phyloP scores from a whole-genome alignment of 2,113 vertebrate species.

The Ia io region DNA sequence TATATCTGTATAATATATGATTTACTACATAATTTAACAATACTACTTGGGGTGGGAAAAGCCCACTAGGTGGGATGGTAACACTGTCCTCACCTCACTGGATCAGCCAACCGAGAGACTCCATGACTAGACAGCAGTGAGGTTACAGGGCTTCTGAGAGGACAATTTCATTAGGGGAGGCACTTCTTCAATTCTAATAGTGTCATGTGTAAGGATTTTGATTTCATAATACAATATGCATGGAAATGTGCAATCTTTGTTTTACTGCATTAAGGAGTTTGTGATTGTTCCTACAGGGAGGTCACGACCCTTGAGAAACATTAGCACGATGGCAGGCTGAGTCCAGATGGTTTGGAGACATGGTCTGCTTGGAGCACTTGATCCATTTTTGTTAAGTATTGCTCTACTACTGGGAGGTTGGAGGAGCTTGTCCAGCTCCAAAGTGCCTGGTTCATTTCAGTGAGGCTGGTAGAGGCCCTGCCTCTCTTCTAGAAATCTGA shows the following conservation, averaged over 20 bases:
- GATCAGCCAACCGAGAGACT: too few species aligned
- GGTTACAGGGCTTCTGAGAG: background rate
- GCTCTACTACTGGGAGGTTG: background rate
- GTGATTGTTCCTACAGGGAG: background rate
- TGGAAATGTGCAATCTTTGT: background rate
- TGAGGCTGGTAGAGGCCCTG: background rate
- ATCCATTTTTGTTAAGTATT: background rate
- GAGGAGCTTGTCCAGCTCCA: background rate
- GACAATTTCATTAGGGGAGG: background rate
- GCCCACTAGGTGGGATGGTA: background rate
- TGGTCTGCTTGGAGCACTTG: fast-evolving
- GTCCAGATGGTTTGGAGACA: background rate
- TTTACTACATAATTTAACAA: background rate
- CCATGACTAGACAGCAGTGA: background rate
- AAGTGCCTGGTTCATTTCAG: background rate
- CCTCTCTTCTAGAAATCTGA: background rate
- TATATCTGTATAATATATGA: background rate
- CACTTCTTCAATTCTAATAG: background rate
- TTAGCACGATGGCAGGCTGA: background rate
- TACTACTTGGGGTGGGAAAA: background rate
- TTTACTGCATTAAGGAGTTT: background rate
- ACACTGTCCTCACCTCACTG: background rate
- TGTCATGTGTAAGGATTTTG: background rate
- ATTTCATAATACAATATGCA: background rate
- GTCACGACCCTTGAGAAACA: background rate